A percentile compares a stretch with the other conserved stretches of the same genome.
Evolutionary conservation across 1,140 invertebrate species (phyloP).

Genomic region (Macrobrachium rosenbergii): DNA sequence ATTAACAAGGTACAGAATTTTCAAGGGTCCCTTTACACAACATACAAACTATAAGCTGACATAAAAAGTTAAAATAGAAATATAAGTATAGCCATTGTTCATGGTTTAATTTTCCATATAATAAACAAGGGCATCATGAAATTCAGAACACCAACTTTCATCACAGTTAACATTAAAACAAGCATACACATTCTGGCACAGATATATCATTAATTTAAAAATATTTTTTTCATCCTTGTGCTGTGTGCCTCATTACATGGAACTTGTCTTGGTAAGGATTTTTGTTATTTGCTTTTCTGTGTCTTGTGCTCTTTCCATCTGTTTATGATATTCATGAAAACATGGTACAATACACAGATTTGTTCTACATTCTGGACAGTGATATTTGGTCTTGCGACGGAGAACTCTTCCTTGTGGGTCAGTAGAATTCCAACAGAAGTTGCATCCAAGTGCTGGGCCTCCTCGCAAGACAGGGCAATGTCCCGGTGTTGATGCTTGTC

Average conservation of each 20-base stretch:
- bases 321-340: conserved; percentile 67
- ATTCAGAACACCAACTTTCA: too few species aligned
- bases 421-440: conserved; percentile 90
- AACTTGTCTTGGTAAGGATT: conserved; percentile 65
- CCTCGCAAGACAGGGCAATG: conserved; percentile 84
- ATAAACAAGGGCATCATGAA: too few species aligned
- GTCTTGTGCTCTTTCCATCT: conserved; percentile 62
- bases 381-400: conserved; percentile 87
- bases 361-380: conserved; percentile 87
- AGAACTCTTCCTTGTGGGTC: conserved; percentile 84
- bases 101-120: too few species aligned
- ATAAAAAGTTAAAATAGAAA: conserved; percentile 1
- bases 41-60: neutral
- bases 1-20: conserved; percentile 3
- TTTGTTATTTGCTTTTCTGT: conserved; percentile 64
- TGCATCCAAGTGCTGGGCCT: conserved; percentile 85
- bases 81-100: neutral
- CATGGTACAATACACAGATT: conserved; percentile 81
- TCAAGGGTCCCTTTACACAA: neutral
- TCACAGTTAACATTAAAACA: neutral
- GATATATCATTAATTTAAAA: neutral
- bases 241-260: conserved; percentile 23
- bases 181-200: neutral
- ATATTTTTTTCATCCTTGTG: neutral
- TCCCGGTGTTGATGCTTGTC: conserved; percentile 68